Conservation (phyloP, 2,797 vertebrate genomes). For the Novumbra hubbsi region DNA sequence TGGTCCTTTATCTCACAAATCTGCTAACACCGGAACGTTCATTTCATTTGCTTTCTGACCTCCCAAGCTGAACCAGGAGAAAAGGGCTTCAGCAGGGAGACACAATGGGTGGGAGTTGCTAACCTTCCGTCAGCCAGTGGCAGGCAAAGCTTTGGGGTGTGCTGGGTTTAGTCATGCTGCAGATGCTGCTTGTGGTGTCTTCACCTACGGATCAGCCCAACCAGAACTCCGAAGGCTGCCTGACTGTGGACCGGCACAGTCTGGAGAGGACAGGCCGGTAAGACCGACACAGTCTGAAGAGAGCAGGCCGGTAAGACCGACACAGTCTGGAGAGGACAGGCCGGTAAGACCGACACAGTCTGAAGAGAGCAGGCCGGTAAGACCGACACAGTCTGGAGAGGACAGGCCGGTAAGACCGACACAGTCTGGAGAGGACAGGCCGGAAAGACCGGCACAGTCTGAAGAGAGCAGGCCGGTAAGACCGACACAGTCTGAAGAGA, state of each 20-base stretch:
- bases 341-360: slow-evolving; percentile 56
- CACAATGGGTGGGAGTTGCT: slow-evolving; percentile 36
- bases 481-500: too few species aligned
- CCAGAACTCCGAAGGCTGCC: slow-evolving; percentile 30
- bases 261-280: slow-evolving; percentile 34
- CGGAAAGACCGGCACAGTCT: background rate
- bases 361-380: too few species aligned
- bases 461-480: slow-evolving; percentile 38
- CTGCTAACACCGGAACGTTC: slow-evolving; percentile 58
- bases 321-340: slow-evolving; percentile 12
- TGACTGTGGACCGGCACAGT: background rate
- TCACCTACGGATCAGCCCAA: slow-evolving; percentile 34
- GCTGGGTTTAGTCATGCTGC: too few species aligned
- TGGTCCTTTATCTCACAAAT: background rate
- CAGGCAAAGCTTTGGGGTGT: slow-evolving; percentile 14
- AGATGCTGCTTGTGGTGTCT: background rate
- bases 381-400: background rate
- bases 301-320: too few species aligned
- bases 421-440: too few species aligned
- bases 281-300: too few species aligned
- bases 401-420: slow-evolving; percentile 51
- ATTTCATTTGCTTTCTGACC: slow-evolving; percentile 79
- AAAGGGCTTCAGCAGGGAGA: slow-evolving; percentile 40
- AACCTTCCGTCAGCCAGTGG: slow-evolving; percentile 33
- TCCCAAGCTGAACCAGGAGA: slow-evolving; percentile 69